Evolutionary conservation across 2,888 invertebrate species (phyloP), one percentile per base, ranked within the genome.

Genomic region (Lycaena phlaeas): DNA sequence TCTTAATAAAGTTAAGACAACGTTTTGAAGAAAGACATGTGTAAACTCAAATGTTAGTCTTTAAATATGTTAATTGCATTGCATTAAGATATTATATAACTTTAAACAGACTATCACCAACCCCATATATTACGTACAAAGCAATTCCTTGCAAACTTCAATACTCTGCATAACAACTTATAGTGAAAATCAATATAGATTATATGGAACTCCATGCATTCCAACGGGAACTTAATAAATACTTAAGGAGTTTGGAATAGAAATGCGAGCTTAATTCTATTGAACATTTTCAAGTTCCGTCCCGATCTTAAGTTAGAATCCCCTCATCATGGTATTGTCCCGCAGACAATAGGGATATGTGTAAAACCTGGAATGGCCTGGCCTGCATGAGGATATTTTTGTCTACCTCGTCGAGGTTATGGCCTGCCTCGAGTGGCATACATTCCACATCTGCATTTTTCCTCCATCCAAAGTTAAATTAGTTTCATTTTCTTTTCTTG

Each of bases 281-380:
- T 74, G 68, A 73, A 73, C 64, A 67, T 73, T 74, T 69, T 67
- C 64, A 71, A 78, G 76, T 70, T 76, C 67, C 67, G 53, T 64
- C 68, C 62, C 60, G 68, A 68, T 71, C 70, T 68, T 57, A 60
- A 68, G 61, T 65, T 61, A 57, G 64, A 64, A 61, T 61, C 58
- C 50, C 45, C 60, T 64, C 71, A 58, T 65, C 68, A 68, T 65
- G 64, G 68, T 66, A 65, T 82, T 82, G 81, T 82, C 67, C 53
- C 42, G 59, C 46, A 48, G 55, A 82, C 81, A 81, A 81, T 78
- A 52, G 75, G 52, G n/a, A n/a, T 68, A 70, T 74, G 70, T 75
- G 73, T 70, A 69, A 70, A 64, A 70, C 65, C 68, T 71, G 64
- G 64, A 67, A 70, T 62, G 64, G 64, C 64, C 67, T 61, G 64